A percentile compares a stretch with the other conserved stretches of the same genome.
These are phyloP conservation scores for Callimorpha dominula DNA, from an alignment of 2,888 invertebrate genomes.

Conservation along the genomic window DNA sequence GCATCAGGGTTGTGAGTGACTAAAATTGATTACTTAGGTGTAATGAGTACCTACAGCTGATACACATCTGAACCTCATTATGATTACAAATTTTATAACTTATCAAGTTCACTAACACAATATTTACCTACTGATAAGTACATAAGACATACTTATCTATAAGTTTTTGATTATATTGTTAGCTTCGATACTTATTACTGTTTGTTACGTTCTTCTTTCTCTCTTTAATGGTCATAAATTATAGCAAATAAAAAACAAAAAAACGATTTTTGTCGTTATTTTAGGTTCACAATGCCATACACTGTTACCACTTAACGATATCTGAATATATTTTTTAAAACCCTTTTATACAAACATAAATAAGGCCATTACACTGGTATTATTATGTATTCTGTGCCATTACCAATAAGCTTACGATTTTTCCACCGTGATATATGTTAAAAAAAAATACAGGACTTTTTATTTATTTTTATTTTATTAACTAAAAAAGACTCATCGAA, in stretches of 20 bases:
- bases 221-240: no score
- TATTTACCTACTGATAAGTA: slow-evolving; percentile 31
- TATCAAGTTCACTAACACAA: slow-evolving; percentile 49
- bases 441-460: no score
- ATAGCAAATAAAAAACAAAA: no score
- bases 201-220: background rate
- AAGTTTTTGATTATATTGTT: slow-evolving; percentile 1
- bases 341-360: no score
- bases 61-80: slow-evolving; percentile 27
- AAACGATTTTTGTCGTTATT: no score
- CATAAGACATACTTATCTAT: background rate
- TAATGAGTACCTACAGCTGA: slow-evolving; percentile 18
- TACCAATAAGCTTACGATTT: no score
- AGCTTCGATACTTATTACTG: background rate
- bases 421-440: no score
- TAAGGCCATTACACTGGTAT: no score
- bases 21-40: slow-evolving; percentile 30
- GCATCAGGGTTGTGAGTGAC: slow-evolving; percentile 7
- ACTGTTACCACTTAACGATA: no score
- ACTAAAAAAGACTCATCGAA: background rate
- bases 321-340: no score
- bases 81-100: slow-evolving; percentile 28
- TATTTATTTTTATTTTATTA: background rate
- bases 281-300: no score
- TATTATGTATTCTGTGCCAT: no score